Percentiles rank a stretch among this genome's conserved stretches.
Conservation (phyloP, 2,113 vertebrate genomes). For the Amblyopsis rosae region DNA sequence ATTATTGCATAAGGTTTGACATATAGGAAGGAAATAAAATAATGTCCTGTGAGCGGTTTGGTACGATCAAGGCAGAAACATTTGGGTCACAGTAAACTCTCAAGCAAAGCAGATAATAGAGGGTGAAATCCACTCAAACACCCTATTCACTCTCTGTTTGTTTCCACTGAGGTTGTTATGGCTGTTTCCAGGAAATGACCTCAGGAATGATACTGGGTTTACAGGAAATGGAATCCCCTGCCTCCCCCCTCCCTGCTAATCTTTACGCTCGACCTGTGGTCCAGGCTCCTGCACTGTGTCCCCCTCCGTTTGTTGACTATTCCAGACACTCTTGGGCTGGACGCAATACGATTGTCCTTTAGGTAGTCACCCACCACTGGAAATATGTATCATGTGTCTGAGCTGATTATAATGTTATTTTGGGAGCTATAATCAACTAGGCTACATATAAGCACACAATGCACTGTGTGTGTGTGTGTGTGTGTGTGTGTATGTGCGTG, state of each 20-base stretch:
- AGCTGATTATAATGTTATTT: conserved; percentile 58
- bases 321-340: conserved; percentile 46
- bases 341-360: conserved; percentile 64
- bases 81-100: conserved; percentile 40
- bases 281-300: not conserved
- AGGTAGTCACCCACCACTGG: conserved; percentile 57
- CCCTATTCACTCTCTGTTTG: conserved; percentile 67
- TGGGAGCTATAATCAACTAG: conserved; percentile 39
- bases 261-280: conserved; percentile 16
- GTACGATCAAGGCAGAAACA: too few species aligned
- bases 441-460: conserved; percentile 24
- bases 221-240: conserved; percentile 64
- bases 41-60: too few species aligned
- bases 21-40: too few species aligned
- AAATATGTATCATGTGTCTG: conserved; percentile 55
- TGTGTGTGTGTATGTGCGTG: not conserved
- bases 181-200: conserved; percentile 76
- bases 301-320: conserved; percentile 40
- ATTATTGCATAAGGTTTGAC: too few species aligned
- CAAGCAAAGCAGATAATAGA: conserved; percentile 66
- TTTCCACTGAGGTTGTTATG: conserved; percentile 64
- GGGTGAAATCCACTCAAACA: conserved; percentile 60
- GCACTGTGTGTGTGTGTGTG: conserved; percentile 7
- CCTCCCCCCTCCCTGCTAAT: conserved; percentile 2
- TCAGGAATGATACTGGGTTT: conserved; percentile 49